These are phyloP conservation scores for Drosophila albomicans DNA, from an alignment of 1,140 invertebrate species.

Conservation along the genomic window DNA sequence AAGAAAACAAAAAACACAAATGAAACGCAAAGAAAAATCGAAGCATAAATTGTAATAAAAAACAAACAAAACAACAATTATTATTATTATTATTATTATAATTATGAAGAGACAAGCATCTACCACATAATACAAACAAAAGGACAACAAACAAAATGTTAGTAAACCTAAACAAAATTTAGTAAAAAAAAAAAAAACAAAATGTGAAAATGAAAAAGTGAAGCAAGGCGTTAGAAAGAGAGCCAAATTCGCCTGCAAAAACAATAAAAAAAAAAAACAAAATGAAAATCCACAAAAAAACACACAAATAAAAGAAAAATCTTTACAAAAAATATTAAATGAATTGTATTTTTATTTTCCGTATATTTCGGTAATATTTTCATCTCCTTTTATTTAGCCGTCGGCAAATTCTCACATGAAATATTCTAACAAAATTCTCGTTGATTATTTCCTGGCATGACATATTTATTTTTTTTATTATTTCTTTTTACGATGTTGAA, in stretches of 20 bases:
- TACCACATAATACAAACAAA: conserved; percentile 59
- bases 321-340: conserved; percentile 73
- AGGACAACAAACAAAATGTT: conserved; percentile 70
- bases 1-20: conserved; percentile 29
- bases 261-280: conserved; percentile 53
- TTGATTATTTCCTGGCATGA: conserved; percentile 4
- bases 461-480: conserved; percentile 27
- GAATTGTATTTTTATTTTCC: conserved; percentile 34
- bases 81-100: conserved; percentile 50
- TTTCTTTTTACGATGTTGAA: conserved; percentile 10
- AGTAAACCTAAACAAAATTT: conserved; percentile 80
- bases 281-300: conserved; percentile 64
- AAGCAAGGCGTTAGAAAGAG: conserved; percentile 42
- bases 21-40: conserved; percentile 41
- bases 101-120: conserved; percentile 56
- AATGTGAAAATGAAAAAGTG: conserved; percentile 53
- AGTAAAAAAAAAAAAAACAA: conserved; percentile 75
- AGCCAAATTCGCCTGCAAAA: conserved; percentile 56
- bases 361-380: neutral
- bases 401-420: conserved; percentile 37
- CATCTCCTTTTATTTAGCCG: conserved; percentile 46
- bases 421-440: neutral
- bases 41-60: conserved; percentile 75
- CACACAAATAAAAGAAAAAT: conserved; percentile 82
- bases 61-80: conserved; percentile 52